Evolutionary conservation across 1,140 invertebrate genomes (phyloP), one percentile per base, ranked within the genome.

Genomic region (Brachionus paranguensis): DNA sequence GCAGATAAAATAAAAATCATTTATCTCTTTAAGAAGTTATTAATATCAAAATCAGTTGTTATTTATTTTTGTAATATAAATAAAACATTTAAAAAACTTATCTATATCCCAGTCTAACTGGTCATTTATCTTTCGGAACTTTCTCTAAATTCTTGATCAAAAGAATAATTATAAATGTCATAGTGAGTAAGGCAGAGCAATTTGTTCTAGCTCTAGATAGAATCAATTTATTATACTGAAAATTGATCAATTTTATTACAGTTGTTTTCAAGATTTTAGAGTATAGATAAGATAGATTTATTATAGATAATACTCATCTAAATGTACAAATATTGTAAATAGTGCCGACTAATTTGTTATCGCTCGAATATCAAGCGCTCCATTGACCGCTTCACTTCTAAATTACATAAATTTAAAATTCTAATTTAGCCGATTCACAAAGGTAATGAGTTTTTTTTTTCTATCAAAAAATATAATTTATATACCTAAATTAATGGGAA

Each of bases 41-140:
- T 43, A 72, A 72, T 72, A 41, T 72, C 68, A 17, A 72, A 72
- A 72, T 72, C 68, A 72, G 68, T 72, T 72, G 68, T 72, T 72
- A 43, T 72, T 72, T 41, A 60, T 60, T 60, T 72, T 72, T 43
- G 65, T 33, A 68, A 68, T 33, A 68, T 68, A 68, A 68, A 68
- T 68, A 68, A 68, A 68, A 68, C 65, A 41, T 72, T 72, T 72
- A 47, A 43, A 33, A 70, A 37, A 72, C 29, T 72, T 72, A 72
- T 72, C 68, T 72, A n/a, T 72, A 60, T 60, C n/a, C 53, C 17
- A 60, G 17, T 72, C 41, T 41, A 72, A 72, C 33, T 72, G 68
- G 68, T 72, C 68, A 72, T 72, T 72, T 72, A 72, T 72, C 68
- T 72, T 72, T 72, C 68, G 68, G 68, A 72, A 72, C 33, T 43